Evolutionary conservation across 2,797 vertebrate species (phyloP).

Genomic region (Lepilemur ruficaudatus): DNA sequence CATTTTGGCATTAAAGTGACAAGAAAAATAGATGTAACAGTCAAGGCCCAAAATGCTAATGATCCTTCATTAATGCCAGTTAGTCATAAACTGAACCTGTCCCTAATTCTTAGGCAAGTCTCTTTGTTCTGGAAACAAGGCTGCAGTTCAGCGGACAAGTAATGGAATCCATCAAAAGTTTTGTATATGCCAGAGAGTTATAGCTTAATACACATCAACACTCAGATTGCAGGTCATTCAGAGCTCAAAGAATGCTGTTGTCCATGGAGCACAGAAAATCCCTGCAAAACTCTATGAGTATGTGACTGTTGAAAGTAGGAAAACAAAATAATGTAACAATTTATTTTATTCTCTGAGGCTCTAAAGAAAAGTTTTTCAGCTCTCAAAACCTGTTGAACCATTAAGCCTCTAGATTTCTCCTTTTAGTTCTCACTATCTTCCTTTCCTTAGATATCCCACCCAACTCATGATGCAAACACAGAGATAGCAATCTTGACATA

Average conservation of each 20-base stretch:
- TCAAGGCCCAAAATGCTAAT: not conserved
- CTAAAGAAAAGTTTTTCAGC: not conserved
- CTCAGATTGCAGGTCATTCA: not conserved
- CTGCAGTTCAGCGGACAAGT: not conserved
- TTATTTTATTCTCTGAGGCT: conserved; percentile 10
- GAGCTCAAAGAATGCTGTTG: not conserved
- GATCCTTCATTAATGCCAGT: not conserved
- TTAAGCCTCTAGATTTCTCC: not conserved
- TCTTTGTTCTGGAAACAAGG: conserved; percentile 47
- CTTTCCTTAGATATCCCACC: not conserved
- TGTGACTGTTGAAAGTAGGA: not conserved
- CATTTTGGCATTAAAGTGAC: not conserved
- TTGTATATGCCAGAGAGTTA: not conserved
- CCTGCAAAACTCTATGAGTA: not conserved
- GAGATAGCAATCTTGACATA: not conserved
- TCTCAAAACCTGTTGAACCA: not conserved
- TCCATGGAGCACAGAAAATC: not conserved
- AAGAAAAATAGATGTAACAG: not conserved
- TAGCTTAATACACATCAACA: not conserved
- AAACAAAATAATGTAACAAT: not conserved
- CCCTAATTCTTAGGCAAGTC: conserved; percentile 8
- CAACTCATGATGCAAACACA: not conserved
- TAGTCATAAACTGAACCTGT: conserved; percentile 24
- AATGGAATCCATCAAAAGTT: not conserved
- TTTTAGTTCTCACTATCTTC: not conserved